phyloP scores from a whole-genome alignment of 2,888 invertebrate genomes.

The Tridacna crocea region DNA sequence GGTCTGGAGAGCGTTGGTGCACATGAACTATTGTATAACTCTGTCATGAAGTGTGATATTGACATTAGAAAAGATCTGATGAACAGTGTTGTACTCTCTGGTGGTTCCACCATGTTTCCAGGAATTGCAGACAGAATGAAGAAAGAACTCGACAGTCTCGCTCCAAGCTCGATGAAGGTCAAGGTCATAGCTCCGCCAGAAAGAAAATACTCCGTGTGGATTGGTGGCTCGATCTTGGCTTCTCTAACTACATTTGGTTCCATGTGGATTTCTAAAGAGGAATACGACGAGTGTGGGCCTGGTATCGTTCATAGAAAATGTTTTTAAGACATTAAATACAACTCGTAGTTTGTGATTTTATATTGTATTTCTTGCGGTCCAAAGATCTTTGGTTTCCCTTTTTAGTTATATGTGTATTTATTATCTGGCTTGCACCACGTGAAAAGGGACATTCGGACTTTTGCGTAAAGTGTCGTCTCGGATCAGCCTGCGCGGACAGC shows the following conservation, averaged over 20 bases:
- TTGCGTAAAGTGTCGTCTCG: no score
- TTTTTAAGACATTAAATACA: conserved; percentile 46
- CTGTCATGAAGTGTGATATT: conserved; percentile 79
- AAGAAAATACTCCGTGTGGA: conserved; percentile 97
- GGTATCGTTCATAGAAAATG: conserved; percentile 86
- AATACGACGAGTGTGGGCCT: conserved; percentile 79
- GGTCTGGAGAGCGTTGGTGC: conserved; percentile 76
- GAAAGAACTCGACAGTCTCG: conserved; percentile 38
- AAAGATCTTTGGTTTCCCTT: conserved; percentile 69
- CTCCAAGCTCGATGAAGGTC: conserved; percentile 36
- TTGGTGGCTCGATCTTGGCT: conserved; percentile 98
- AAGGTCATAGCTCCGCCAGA: conserved; percentile 60
- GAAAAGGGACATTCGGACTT: no score
- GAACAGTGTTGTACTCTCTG: conserved; percentile 89
- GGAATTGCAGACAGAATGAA: conserved; percentile 86
- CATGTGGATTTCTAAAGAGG: conserved; percentile 79
- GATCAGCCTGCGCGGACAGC: no score
- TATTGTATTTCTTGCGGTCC: no score
- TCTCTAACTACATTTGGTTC: conserved; percentile 85
- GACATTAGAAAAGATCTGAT: conserved; percentile 80
- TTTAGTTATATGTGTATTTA: background rate
- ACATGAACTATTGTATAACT: conserved; percentile 79
- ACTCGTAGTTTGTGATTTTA: no score
- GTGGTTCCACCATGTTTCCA: conserved; percentile 98
- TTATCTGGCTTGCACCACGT: no score